Conservation (phyloP, 2,888 invertebrate genomes). For the Spodoptera picta region DNA sequence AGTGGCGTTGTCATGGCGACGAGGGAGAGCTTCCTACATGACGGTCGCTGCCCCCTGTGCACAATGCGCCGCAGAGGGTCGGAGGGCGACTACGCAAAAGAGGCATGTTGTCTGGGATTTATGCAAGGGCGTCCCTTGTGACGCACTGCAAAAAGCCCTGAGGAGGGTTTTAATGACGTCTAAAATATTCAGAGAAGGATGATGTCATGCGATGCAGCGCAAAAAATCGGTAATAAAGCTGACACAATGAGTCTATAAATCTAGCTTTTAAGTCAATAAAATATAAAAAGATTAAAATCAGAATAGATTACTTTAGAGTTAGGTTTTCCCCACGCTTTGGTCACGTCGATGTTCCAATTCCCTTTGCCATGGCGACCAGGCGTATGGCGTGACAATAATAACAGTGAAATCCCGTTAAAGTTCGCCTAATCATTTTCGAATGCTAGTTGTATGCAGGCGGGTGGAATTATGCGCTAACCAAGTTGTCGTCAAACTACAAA, state of each 20-base stretch:
- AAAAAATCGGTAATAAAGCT: conserved; percentile 20
- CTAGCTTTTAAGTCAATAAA: conserved; percentile 3
- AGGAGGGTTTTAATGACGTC: conserved; percentile 47
- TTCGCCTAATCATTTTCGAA: conserved; percentile 37
- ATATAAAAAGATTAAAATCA: background rate
- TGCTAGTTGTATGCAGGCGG: conserved; percentile 36
- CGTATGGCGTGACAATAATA: conserved; percentile 30
- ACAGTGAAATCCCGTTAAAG: conserved; percentile 37
- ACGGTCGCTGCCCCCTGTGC: conserved; percentile 79
- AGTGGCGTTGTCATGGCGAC: conserved; percentile 84
- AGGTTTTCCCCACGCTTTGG: conserved; percentile 34
- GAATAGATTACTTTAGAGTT: conserved; percentile 2
- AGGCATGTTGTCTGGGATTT: conserved; percentile 76
- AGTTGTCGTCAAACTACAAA: conserved; percentile 13
- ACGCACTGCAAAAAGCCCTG: conserved; percentile 50
- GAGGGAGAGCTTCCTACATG: conserved; percentile 76
- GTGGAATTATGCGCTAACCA: background rate
- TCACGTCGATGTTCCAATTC: conserved; percentile 34
- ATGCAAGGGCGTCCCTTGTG: conserved; percentile 70
- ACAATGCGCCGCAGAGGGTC: conserved; percentile 77
- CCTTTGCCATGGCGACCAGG: conserved; percentile 17
- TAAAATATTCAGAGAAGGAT: conserved; percentile 55
- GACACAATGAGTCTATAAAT: conserved; percentile 37
- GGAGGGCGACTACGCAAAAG: conserved; percentile 74
- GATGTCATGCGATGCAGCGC: conserved; percentile 25